Evolutionary conservation across 2,888 invertebrate genomes (phyloP).

Genomic region (Julus scanicus): DNA sequence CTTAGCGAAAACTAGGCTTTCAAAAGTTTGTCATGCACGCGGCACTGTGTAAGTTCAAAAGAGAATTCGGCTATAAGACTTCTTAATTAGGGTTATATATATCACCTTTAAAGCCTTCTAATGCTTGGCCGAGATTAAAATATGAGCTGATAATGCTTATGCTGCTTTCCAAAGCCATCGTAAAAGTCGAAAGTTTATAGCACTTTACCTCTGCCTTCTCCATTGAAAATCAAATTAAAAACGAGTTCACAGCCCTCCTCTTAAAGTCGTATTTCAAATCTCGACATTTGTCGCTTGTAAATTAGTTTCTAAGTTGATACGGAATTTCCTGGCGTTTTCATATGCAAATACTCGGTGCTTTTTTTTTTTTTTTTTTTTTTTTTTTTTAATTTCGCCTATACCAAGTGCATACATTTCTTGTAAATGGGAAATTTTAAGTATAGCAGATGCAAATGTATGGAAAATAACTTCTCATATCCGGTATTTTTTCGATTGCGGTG

Average conservation of each 20-base stretch:
- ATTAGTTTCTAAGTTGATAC: background rate
- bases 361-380: too few species aligned
- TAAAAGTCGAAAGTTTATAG: background rate
- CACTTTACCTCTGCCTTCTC: background rate
- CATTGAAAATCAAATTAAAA: slow-evolving; percentile 3
- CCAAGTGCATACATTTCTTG: too few species aligned
- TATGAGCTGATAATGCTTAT: slow-evolving; percentile 19
- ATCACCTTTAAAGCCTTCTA: background rate
- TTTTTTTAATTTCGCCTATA: too few species aligned
- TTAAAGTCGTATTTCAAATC: background rate
- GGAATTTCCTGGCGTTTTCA: background rate
- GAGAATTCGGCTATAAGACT: background rate
- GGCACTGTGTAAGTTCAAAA: background rate
- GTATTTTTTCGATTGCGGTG: too few species aligned
- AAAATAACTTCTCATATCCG: too few species aligned
- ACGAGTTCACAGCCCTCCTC: background rate
- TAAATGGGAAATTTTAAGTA: too few species aligned
- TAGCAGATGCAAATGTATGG: too few species aligned
- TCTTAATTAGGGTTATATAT: background rate
- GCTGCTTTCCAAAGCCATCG: background rate
- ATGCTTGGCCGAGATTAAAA: slow-evolving; percentile 11
- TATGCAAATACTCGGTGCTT: too few species aligned
- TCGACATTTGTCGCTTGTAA: background rate
- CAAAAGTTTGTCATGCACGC: background rate
- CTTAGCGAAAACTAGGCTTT: background rate